Evolutionary conservation across 64 coral and sea anemone genomes (phyloP), one percentile per base, ranked within the genome.

Genomic region (Exaiptasia diaphana): DNA sequence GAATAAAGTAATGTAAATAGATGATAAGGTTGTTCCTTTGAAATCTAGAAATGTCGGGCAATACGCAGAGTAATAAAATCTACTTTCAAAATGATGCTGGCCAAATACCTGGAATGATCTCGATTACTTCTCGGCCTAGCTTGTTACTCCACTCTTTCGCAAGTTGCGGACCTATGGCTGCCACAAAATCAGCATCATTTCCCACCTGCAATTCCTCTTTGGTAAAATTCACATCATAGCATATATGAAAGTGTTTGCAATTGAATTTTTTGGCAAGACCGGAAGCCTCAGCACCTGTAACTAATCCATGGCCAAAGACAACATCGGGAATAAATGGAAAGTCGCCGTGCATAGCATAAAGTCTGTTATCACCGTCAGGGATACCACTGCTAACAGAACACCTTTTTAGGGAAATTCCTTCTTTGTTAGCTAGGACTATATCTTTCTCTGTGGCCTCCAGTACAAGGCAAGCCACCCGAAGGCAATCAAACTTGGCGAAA

Each of bases 251-350:
- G 9, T 48, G 53, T 31, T 71, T 78, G 44, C 89, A 85, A 1
- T 52, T 41, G 1, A 85, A 37, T 20, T 26, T 68, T 17, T 71
- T 74, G 39, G 89, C 89, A 68, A 76, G 75, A 41, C 72, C 35
- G 36, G 73, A 73, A 40, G 89, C 89, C 22, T 63, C 89, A 31
- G 64, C 62, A 38, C 89, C 89, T 17, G 89, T 79, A 9, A 80
- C 5, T 41, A 72, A 63, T 31, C 81, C 81, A 79, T 91, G 81
- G 9, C 89, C 89, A 63, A 91, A 39, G 4, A 91, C 67, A 17
- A 91, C 32, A 79, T 91, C 89, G 4, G 42, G 33, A 28, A 78
- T 45, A 54, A 91, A 91, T 11, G 89, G 89, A 55, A 91, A 85
- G 7, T 54, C 45, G 29, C 27, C 56, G 15, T 91, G 89, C n/a